Percentiles rank a stretch among this genome's conserved stretches.
Evolutionary conservation across 2,797 vertebrate species (phyloP).

Genomic region (Acanthurus lineatus): DNA sequence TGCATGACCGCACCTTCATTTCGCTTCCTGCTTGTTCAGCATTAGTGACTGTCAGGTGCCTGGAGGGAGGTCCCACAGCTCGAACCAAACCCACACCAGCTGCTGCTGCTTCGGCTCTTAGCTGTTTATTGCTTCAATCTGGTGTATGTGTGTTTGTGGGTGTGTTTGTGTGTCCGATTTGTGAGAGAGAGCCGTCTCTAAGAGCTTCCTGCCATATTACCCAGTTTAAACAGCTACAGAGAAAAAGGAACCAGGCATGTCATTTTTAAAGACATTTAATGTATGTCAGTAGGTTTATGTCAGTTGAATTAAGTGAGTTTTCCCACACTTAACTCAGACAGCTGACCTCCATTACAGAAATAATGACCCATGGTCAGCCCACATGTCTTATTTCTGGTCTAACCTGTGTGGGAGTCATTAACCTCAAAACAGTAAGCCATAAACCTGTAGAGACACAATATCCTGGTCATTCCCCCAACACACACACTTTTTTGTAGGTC

Average conservation of each 20-base stretch:
- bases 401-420: neutral
- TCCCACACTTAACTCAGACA: neutral
- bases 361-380: neutral
- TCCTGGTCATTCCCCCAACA: neutral
- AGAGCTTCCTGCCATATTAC: constrained; percentile 30
- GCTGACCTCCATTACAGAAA: neutral
- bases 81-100: constrained; percentile 65
- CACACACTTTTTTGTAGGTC: neutral
- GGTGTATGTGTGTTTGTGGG: constrained; percentile 2
- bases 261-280: neutral
- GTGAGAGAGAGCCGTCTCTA: neutral
- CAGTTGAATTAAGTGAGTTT: neutral
- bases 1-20: constrained; percentile 42
- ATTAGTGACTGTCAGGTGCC: constrained; percentile 69
- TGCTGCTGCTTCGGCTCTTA: constrained; percentile 51
- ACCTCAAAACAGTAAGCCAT: neutral
- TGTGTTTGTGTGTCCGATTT: neutral
- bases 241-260: neutral
- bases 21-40: constrained; percentile 70
- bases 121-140: constrained; percentile 51
- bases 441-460: neutral
- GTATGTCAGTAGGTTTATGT: neutral
- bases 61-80: constrained; percentile 65
- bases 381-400: neutral
- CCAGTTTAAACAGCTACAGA: neutral